Evolutionary conservation across 2,797 vertebrate species (phyloP), one percentile per base, ranked within the genome.

Genomic region (Austrolebias charrua): DNA sequence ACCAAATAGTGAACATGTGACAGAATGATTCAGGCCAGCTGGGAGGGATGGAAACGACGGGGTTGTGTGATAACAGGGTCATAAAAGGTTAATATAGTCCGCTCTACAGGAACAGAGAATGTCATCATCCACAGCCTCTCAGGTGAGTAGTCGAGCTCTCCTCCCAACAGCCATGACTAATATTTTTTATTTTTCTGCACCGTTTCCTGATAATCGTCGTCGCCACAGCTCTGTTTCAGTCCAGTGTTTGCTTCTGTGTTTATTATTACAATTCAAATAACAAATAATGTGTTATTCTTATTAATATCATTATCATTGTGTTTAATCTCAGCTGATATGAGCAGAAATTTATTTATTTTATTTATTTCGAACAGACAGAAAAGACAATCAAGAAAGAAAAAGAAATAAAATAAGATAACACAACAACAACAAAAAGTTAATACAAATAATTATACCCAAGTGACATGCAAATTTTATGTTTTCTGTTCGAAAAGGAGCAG

Each of bases 141-240:
- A 68, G 82, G 85, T 86, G 61, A 83, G 87, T 60, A 5, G 20
- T 44, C 0, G 24, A 9, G 19, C 61, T 61, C 2, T 29, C 48
- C 49, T 19, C 6, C 15, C 4, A 9, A 5, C 16, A 38, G 18
- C 13, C 14, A 15, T 14, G 5, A 47, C 6, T 14, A 47, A 28
- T 13, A 11, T 50, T 50, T n/a, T 60, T 51, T 15, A 6, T 10
- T 11, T 16, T 40, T 58, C n/a, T 19, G 40, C 8, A 10, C 28
- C 10, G 19, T 1, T 15, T 38, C 2, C 4, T 45, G 28, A n/a
- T 55, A 33, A 55, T n/a, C 16, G 44, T 14, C 16, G 11, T 38
- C 5, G 40, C 16, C 24, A 50, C 9, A 19, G 11, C 33, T 58
- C 18, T 12, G 18, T n/a, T 16, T 7, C 24, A 7, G 18, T 6